Base-by-base conservation (phyloP, 2,113 vertebrate genomes). In the Monopterus albus region DNA sequence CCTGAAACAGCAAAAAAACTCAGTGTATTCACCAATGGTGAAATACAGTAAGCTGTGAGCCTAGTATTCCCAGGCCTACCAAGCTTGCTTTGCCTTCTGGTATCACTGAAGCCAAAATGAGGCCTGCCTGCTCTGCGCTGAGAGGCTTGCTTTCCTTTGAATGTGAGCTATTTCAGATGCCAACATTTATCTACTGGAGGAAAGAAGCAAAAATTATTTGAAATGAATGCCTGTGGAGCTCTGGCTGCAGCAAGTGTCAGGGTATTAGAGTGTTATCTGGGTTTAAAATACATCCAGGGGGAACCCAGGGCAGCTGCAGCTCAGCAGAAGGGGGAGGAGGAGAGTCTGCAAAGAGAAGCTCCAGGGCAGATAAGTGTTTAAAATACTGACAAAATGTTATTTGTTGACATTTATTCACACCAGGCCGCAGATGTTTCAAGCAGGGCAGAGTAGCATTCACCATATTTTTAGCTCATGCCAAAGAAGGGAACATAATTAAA, bases 331-430 rank as follows among this genome's bases (percentile, higher is more conserved):
- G 25, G 56, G 14, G 23, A 2, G 59, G 51, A 7, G 50, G 57
- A 4, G 21, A 1, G 13, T 35, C 14, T 33, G 65, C 65, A 57
- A 45, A 52, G 51, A 45, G 53, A 70, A 67, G 73, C 74, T 66
- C 23, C 1, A 0, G 26, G 63, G n/a, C 60, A 85, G 87, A 89
- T 89, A 84, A 73, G 87, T 83, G 74, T 82, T 87, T 85, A 79
- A 89, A 89, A 89, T 29, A 80, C 74, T 84, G 84, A 89, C 81
- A 78, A 83, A 82, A 86, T 87, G 72, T 74, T 83, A 76, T 86
- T 86, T 90, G 87, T 87, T 88, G 88, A 88, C 83, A 88, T 88
- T 88, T 89, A 86, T 58, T 78, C 77, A 82, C 77, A 51, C 69
- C 84, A 64, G 59, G 72, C 43, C 63, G 66, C 85, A 77, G 87